phyloP scores from a whole-genome alignment of 92 coral and sea anemone genomes.

The Galaxea fascicularis region DNA sequence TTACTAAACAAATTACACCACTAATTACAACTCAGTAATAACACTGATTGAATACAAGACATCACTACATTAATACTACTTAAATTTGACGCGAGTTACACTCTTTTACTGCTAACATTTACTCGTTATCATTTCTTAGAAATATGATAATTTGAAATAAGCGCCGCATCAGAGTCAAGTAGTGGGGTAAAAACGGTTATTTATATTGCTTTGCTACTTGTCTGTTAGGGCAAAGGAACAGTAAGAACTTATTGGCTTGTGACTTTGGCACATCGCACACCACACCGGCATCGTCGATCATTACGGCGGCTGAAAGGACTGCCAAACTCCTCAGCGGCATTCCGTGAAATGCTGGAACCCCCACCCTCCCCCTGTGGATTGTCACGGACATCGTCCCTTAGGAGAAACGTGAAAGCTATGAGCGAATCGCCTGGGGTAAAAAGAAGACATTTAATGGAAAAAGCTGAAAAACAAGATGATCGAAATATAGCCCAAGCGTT shows the following conservation, averaged over 20 bases:
- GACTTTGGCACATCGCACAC: conserved; percentile 7
- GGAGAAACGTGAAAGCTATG: conserved; percentile 45
- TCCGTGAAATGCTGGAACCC: conserved; percentile 42
- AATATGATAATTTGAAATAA: too few species aligned
- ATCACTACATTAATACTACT: too few species aligned
- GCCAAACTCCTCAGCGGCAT: conserved; percentile 4
- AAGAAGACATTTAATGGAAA: conserved; percentile 8
- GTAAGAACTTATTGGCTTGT: conserved; percentile 70
- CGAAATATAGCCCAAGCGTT: conserved; percentile 1
- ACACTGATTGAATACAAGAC: too few species aligned
- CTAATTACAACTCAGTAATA: too few species aligned
- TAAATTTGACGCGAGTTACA: too few species aligned
- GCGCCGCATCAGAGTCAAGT: too few species aligned
- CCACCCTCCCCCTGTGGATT: conserved; percentile 43
- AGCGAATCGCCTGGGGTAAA: conserved; percentile 18
- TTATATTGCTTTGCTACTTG: background rate
- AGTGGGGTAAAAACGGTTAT: too few species aligned
- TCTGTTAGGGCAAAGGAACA: conserved; percentile 71
- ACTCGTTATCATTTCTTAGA: too few species aligned
- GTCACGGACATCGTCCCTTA: conserved; percentile 34
- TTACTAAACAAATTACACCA: too few species aligned
- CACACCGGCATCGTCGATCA: conserved; percentile 29
- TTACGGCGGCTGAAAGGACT: conserved; percentile 12
- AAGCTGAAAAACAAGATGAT: conserved; percentile 19
- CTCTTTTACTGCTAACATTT: too few species aligned